These are phyloP conservation scores for Cepaea nemoralis DNA, from an alignment of 1,140 invertebrate species.

Conservation along the genomic window DNA sequence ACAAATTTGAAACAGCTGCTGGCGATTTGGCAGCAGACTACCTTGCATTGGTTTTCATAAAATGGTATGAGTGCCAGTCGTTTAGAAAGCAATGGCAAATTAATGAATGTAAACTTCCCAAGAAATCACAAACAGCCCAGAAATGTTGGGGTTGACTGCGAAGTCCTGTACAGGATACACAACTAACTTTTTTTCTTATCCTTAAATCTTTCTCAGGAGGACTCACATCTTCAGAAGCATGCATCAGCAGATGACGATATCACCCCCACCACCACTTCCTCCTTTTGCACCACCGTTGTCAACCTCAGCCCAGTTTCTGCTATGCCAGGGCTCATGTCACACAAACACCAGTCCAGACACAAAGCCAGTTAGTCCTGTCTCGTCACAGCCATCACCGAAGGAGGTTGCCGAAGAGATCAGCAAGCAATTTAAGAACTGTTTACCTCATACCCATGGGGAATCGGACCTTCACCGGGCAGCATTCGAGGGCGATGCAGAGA, in stretches of 20 bases:
- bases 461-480: constrained; percentile 23
- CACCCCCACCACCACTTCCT: background rate
- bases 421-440: constrained; percentile 28
- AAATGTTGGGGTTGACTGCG: too few species aligned
- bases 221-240: background rate
- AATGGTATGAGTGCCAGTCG: background rate
- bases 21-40: too few species aligned
- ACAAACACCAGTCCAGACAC: background rate
- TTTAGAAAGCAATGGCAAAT: background rate
- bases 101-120: background rate
- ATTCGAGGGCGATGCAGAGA: constrained; percentile 11
- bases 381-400: constrained; percentile 1
- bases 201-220: background rate
- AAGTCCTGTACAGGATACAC: too few species aligned
- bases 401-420: constrained; percentile 7
- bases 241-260: background rate
- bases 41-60: background rate
- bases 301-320: background rate
- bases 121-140: too few species aligned
- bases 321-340: background rate
- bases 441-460: constrained; percentile 27
- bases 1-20: too few species aligned
- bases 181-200: too few species aligned
- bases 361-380: background rate
- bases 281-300: background rate